Base-by-base conservation (phyloP, 2,888 invertebrate genomes). In the Campoletis raptor region DNA sequence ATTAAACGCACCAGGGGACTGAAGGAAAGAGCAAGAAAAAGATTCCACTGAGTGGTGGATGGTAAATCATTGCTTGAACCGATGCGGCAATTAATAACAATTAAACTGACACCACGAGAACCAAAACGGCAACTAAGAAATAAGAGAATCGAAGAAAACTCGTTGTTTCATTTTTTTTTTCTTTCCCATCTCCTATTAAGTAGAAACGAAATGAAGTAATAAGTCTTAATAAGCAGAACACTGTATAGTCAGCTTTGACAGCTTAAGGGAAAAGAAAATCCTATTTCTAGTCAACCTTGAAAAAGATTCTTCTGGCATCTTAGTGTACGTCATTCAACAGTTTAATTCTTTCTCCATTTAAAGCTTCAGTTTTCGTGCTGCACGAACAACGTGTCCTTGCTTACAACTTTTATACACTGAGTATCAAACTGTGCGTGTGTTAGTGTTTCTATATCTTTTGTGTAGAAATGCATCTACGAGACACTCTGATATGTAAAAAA, bases 11-110 rank as follows among this genome's bases (percentile, higher is more conserved):
- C 78, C 30, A 37, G 66, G 70, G 57, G 82, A 57, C 18, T n/a
- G 6, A 15, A 7, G 83, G 48, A 69, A 52, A 74, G 73, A 86
- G 15, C 70, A 66, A 80, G 45, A 83, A 40, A 80, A 48, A 81
- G 66, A 84, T 72, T 77, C 45, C 42, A 74, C 72, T 24, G 77
- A 64, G 77, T 24, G 54, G 7, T 42, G 12, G 61, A 70, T 90
- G 91, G 91, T 94, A 93, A 94, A 94, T 94, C 94, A 94, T 94
- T 92, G 91, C 90, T 90, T 91, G 89, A 92, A 90, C 92, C 92
- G 91, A 93, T 93, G 91, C 90, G 88, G 93, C 93, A 93, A 94
- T 94, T 94, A 93, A 93, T 93, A 94, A 94, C 93, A 93, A 94
- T 94, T 94, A 94, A 85, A 78, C 77, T 67, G 77, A 70, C 77